Evolutionary conservation across 2,113 vertebrate genomes (phyloP).

Genomic region (Coptodon bakossiorum): DNA sequence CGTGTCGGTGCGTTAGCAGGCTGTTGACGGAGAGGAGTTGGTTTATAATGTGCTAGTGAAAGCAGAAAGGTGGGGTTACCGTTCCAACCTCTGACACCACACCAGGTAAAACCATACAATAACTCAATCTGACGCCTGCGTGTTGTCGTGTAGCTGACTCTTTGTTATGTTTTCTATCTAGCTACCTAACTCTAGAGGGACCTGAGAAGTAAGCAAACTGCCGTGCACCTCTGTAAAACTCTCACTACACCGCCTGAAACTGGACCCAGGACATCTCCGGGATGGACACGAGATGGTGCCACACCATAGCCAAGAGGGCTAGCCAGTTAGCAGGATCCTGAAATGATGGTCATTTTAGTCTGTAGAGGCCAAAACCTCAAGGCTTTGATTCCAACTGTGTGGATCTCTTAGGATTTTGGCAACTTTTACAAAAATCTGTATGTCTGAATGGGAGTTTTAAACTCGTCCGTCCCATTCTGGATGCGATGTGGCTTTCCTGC

Average conservation of each 20-base stretch:
- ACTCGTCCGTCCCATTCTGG: not conserved
- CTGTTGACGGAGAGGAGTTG: not conserved
- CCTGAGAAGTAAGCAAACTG: constrained; percentile 70
- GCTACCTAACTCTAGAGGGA: constrained; percentile 61
- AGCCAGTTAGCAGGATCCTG: not conserved
- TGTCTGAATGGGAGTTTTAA: not conserved
- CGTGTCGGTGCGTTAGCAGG: constrained; percentile 16
- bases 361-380: not conserved
- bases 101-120: constrained; percentile 61
- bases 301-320: constrained; percentile 17
- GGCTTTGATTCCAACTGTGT: not conserved
- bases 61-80: not conserved
- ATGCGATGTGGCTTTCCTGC: not conserved
- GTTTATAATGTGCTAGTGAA: constrained; percentile 12
- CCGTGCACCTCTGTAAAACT: constrained; percentile 53
- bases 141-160: not conserved
- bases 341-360: not conserved
- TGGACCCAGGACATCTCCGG: not conserved
- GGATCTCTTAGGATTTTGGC: not conserved
- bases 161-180: constrained; percentile 2
- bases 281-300: constrained; percentile 16
- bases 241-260: constrained; percentile 39
- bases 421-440: not conserved
- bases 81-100: constrained; percentile 30
- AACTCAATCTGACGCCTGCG: constrained; percentile 29